A percentile compares a stretch with the other conserved stretches of the same genome.
phyloP scores from a whole-genome alignment of 2,113 vertebrate species.

The Nymphicus hollandicus region DNA sequence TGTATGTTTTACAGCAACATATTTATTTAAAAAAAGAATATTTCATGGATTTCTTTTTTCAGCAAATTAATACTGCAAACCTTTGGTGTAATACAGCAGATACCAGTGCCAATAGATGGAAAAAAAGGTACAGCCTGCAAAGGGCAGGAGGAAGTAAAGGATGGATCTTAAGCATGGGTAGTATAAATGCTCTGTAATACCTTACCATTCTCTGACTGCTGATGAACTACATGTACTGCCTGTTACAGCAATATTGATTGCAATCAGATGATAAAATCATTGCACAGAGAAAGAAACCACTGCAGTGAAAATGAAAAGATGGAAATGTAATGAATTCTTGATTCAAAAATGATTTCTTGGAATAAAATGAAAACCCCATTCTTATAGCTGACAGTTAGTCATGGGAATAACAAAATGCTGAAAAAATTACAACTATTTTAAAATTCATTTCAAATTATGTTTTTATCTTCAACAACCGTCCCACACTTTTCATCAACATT shows the following conservation, averaged over 20 bases:
- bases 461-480: slow-evolving; percentile 33
- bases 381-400: neutral
- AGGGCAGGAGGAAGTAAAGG: neutral
- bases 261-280: slow-evolving; percentile 60
- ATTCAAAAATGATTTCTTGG: slow-evolving; percentile 50
- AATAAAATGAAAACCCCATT: slow-evolving; percentile 40
- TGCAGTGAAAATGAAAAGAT: slow-evolving; percentile 51
- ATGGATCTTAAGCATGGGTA: slow-evolving; percentile 8
- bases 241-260: slow-evolving; percentile 69
- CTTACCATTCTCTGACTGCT: slow-evolving; percentile 36
- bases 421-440: slow-evolving; percentile 4
- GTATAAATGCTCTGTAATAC: slow-evolving; percentile 26
- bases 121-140: neutral
- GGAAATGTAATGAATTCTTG: slow-evolving; percentile 55
- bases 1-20: neutral
- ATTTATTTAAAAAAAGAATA: neutral
- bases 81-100: neutral
- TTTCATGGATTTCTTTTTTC: neutral
- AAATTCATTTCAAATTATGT: slow-evolving; percentile 7
- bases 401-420: slow-evolving; percentile 44
- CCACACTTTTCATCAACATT: slow-evolving; percentile 35
- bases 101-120: neutral
- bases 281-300: slow-evolving; percentile 42
- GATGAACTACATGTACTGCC: slow-evolving; percentile 33
- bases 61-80: slow-evolving; percentile 11